phyloP scores from a whole-genome alignment of 2,797 vertebrate species.

The Mormyrus hasselquistii region DNA sequence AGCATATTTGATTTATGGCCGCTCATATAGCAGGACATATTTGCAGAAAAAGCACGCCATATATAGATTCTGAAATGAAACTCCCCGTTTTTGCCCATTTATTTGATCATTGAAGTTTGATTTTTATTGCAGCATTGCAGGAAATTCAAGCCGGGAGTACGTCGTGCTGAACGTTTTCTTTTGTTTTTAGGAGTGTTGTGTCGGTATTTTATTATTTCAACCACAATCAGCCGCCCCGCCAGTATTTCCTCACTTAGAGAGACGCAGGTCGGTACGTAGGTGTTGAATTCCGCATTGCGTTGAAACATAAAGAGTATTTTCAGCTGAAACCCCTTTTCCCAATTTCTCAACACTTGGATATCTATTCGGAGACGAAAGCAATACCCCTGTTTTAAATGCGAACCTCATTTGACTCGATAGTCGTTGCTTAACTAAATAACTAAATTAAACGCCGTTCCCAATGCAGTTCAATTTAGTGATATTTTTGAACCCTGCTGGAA shows the following conservation, averaged over 20 bases:
- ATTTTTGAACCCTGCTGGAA: constrained; percentile 9
- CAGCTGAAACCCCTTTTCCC: not conserved
- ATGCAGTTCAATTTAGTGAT: not conserved
- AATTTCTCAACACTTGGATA: constrained; percentile 4
- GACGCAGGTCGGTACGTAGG: constrained; percentile 2
- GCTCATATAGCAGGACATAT: not conserved
- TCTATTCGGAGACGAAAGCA: not conserved
- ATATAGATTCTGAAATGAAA: not conserved
- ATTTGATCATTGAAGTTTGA: not conserved
- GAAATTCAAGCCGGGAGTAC: not conserved
- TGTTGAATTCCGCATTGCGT: constrained; percentile 22
- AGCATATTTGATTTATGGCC: not conserved
- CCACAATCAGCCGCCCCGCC: not conserved
- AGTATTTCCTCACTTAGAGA: not conserved
- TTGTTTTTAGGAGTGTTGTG: not conserved
- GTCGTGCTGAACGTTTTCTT: not conserved
- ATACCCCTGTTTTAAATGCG: not conserved
- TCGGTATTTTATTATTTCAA: not conserved
- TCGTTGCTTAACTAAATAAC: not conserved
- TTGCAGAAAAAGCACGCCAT: not conserved
- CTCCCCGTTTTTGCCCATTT: not conserved
- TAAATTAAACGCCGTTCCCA: not conserved
- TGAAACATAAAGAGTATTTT: not conserved
- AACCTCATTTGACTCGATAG: not conserved
- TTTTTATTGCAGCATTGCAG: not conserved